Conservation (phyloP, 1,140 invertebrate species). For the Sesamia nonagrioides region DNA sequence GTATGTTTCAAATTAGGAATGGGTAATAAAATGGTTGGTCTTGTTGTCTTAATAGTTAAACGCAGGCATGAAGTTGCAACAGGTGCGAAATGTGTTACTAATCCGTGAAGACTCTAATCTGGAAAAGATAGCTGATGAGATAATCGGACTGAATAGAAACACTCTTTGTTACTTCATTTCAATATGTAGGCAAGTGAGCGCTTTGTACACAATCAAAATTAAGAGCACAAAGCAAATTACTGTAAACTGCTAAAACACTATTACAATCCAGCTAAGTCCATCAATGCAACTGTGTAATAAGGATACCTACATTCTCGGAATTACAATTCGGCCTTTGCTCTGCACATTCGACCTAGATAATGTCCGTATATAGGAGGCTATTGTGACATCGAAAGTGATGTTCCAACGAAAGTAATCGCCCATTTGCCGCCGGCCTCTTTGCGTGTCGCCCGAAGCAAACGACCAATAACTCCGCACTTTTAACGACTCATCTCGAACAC, state of each 20-base stretch:
- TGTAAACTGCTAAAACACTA: constrained; percentile 26
- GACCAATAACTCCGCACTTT: constrained; percentile 34
- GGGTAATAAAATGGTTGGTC: not conserved
- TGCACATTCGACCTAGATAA: constrained; percentile 52
- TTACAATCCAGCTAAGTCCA: constrained; percentile 30
- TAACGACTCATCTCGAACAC: constrained; percentile 35
- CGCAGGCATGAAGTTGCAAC: not conserved
- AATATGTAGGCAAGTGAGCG: not conserved
- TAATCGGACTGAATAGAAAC: constrained; percentile 6
- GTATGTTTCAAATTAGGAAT: not conserved
- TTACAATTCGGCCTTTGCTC: constrained; percentile 48
- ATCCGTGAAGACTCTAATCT: not conserved
- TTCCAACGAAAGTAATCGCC: constrained; percentile 55
- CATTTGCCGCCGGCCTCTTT: constrained; percentile 4
- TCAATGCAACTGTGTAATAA: constrained; percentile 43
- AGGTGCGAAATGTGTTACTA: not conserved
- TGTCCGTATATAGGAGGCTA: constrained; percentile 25
- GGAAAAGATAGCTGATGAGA: not conserved
- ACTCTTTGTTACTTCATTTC: not conserved
- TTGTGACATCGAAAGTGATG: constrained; percentile 59
- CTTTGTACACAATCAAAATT: constrained; percentile 10
- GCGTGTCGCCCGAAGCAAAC: constrained; percentile 33
- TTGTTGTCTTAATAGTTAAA: not conserved
- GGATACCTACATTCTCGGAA: constrained; percentile 32
- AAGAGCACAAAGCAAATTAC: constrained; percentile 19